Percentiles rank a stretch among this genome's conserved stretches.
These are phyloP conservation scores for Acestrorhynchus altus DNA, from an alignment of 2,797 vertebrate species.

Conservation along the genomic window DNA sequence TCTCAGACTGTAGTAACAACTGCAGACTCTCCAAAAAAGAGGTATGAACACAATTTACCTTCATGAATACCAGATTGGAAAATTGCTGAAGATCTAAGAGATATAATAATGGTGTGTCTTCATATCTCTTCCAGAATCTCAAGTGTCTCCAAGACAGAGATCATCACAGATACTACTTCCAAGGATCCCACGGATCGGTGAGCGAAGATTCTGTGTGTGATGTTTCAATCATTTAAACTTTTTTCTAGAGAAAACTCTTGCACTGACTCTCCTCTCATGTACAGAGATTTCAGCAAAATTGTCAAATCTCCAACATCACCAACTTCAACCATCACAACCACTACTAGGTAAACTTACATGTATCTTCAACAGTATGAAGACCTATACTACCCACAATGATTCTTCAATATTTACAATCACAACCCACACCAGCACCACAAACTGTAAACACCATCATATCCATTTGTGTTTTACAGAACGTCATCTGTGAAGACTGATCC, in stretches of 20 bases:
- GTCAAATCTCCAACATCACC: slow-evolving; percentile 38
- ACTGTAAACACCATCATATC: neutral
- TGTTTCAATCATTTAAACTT: neutral
- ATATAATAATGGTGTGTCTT: neutral
- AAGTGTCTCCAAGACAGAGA: slow-evolving; percentile 62
- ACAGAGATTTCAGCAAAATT: slow-evolving; percentile 39
- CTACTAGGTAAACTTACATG: slow-evolving; percentile 66
- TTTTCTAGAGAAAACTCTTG: neutral
- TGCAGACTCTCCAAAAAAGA: slow-evolving; percentile 18
- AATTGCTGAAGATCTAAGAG: too few relatives aligned
- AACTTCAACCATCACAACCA: slow-evolving; percentile 52
- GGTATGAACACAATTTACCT: neutral
- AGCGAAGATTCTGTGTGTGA: slow-evolving; percentile 44
- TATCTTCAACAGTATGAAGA: slow-evolving; percentile 58
- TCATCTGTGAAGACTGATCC: slow-evolving; percentile 50
- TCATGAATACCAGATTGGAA: too few relatives aligned
- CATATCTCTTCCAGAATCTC: slow-evolving; percentile 10
- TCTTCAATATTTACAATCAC: slow-evolving; percentile 56
- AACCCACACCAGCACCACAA: slow-evolving; percentile 57
- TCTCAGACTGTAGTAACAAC: neutral
- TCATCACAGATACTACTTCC: slow-evolving; percentile 58
- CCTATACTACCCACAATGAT: slow-evolving; percentile 60
- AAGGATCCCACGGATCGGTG: slow-evolving; percentile 55
- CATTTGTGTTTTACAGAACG: slow-evolving; percentile 12
- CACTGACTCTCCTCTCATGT: slow-evolving; percentile 5